Percentiles rank a stretch among this genome's conserved stretches.
These are phyloP conservation scores for Timandra comae DNA, from an alignment of 2,888 invertebrate genomes.

Conservation along the genomic window DNA sequence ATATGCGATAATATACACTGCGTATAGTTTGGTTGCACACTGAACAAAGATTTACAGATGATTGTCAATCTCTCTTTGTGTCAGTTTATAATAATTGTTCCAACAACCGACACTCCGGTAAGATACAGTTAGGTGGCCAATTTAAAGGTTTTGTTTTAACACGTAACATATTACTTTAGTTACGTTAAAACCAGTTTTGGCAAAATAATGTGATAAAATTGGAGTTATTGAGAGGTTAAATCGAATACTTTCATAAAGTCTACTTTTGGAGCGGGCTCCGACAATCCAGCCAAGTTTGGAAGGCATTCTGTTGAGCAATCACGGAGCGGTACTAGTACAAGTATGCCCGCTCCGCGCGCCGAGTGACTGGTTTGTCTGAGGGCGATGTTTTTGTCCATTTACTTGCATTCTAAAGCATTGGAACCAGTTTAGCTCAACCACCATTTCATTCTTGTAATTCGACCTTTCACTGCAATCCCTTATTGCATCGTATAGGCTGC, in stretches of 20 bases:
- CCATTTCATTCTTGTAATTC: slow-evolving; percentile 55
- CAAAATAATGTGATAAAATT: no score
- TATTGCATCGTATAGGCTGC: slow-evolving; percentile 42
- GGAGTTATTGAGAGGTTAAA: no score
- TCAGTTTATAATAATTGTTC: slow-evolving; percentile 7
- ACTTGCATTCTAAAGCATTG: slow-evolving; percentile 72
- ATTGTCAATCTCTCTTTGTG: slow-evolving; percentile 1
- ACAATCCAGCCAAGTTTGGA: slow-evolving; percentile 32
- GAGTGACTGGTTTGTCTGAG: slow-evolving; percentile 65
- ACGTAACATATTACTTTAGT: no score
- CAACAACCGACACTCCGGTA: background rate
- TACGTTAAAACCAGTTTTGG: no score
- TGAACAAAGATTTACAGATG: slow-evolving; percentile 21
- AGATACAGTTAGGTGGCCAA: no score
- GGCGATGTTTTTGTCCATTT: slow-evolving; percentile 71
- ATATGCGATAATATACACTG: slow-evolving; percentile 57
- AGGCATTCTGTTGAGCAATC: slow-evolving; percentile 34
- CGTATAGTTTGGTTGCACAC: slow-evolving; percentile 29
- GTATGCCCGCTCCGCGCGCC: slow-evolving; percentile 32
- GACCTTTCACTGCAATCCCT: slow-evolving; percentile 67
- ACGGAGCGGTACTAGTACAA: slow-evolving; percentile 23
- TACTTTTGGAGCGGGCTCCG: slow-evolving; percentile 11
- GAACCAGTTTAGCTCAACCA: slow-evolving; percentile 65
- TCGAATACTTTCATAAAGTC: slow-evolving; percentile 17
- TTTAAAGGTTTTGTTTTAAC: no score